Conservation (phyloP, 2,113 vertebrate genomes). For the Lagopus leucura region DNA sequence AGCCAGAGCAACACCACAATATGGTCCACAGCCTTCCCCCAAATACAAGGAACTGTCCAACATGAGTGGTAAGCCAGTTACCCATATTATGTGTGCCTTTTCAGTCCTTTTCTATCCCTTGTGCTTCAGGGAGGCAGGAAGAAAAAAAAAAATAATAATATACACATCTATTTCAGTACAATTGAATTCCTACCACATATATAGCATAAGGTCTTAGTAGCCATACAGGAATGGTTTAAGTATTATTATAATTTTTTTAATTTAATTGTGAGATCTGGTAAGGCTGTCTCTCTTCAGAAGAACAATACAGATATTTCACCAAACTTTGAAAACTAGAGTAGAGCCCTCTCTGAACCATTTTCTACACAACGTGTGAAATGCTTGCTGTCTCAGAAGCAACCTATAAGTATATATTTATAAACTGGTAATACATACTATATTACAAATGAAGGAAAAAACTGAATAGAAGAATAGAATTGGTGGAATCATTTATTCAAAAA, state of each 20-base stretch:
- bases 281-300: background rate
- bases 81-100: too few species aligned
- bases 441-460: slow-evolving; percentile 40
- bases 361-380: background rate
- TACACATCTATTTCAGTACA: background rate
- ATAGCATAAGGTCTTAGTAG: background rate
- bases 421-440: slow-evolving; percentile 5
- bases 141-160: background rate
- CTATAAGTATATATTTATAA: slow-evolving; percentile 54
- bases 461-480: slow-evolving; percentile 30
- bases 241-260: background rate
- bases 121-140: background rate
- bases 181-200: background rate
- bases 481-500: background rate
- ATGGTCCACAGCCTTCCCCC: background rate
- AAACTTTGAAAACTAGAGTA: background rate
- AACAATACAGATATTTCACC: background rate
- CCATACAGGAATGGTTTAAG: background rate
- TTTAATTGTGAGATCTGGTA: background rate
- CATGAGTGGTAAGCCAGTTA: background rate
- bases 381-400: background rate
- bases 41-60: background rate
- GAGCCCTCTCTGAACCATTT: background rate
- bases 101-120: background rate
- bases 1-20: background rate